Base-by-base conservation (phyloP, 1,140 invertebrate species). In the Microvelia longipes region DNA sequence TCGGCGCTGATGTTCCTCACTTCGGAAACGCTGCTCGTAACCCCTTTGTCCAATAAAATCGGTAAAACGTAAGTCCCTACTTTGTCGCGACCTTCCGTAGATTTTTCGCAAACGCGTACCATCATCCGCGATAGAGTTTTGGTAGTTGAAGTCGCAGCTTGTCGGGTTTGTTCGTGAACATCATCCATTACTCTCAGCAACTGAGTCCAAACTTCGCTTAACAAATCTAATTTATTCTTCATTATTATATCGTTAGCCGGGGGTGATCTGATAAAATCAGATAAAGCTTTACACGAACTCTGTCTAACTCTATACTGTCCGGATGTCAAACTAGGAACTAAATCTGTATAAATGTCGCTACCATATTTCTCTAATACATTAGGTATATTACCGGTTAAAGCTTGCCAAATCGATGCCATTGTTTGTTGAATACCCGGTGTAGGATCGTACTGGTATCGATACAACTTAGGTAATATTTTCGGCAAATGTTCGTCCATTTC, bases 171-270 rank as follows among this genome's bases (percentile, higher is more conserved):
- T 77, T 94, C 92, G 77, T 96, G 94, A 75, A 95, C 91, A 80
- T 96, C 94, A 79, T 96, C 94, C 87, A 94, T 90, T 0, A 96
- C 93, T 30, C 91, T 81, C 76, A 96, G 93, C 30, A 95, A 79
- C 77, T 90, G 88, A 14, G 83, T 82, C 91, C 93, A 95, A 1
- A 96, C 81, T 73, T 88, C 86, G 0, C 85, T 84, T 67, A 94
- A 77, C 35, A 79, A 74, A 68, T 83, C 80, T 28, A 85, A 76
- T 60, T 80, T 81, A 75, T 81, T 77, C 73, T 82, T 76, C 5
- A 50, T 19, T 11, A 5, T 11, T 19, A 50, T 11, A 50, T 19
- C 35, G 19, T 50, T 50, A 50, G 73, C 74, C 13, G 75, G 71
- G 0, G 72, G 64, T 27, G 71, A 72, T 72, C 86, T 86, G 14